These are phyloP conservation scores for Drosophila longiperda DNA, from an alignment of 2,888 invertebrate genomes.

Conservation along the genomic window DNA sequence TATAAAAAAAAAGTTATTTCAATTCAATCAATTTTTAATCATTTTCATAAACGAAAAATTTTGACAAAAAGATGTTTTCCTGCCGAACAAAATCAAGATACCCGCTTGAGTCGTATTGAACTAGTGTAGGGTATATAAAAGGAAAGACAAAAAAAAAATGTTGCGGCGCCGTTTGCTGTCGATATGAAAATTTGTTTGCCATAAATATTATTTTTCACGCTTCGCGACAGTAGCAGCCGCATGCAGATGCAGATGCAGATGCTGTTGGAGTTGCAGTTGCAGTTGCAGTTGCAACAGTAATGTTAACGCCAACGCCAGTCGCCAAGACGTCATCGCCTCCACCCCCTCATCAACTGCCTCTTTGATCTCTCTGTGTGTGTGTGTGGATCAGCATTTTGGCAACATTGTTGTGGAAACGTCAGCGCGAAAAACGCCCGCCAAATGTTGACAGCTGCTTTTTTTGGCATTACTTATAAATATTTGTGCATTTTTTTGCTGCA, in stretches of 20 bases:
- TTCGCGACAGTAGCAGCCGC: slow-evolving; percentile 66
- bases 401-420: slow-evolving; percentile 32
- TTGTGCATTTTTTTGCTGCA: slow-evolving; percentile 19
- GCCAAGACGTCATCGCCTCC: slow-evolving; percentile 25
- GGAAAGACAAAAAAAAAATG: not conserved
- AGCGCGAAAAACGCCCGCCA: slow-evolving; percentile 22
- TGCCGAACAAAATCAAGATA: not conserved
- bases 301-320: slow-evolving; percentile 53
- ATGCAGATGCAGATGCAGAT: slow-evolving; percentile 36
- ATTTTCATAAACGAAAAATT: not conserved
- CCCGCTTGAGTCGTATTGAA: not conserved
- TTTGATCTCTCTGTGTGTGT: not conserved
- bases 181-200: slow-evolving; percentile 80
- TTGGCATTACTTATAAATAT: slow-evolving; percentile 25
- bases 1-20: too few species aligned
- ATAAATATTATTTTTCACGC: slow-evolving; percentile 78
- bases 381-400: slow-evolving; percentile 30
- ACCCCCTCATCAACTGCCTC: slow-evolving; percentile 1
- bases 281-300: slow-evolving; percentile 9
- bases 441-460: not conserved
- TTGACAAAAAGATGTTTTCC: accelerated
- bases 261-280: slow-evolving; percentile 17
- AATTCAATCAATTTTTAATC: not conserved
- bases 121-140: not conserved
- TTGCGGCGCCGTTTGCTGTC: slow-evolving; percentile 61